A percentile compares a stretch with the other conserved stretches of the same genome.
Conservation (phyloP, 2,113 vertebrate genomes). For the Tragelaphus imberbis region DNA sequence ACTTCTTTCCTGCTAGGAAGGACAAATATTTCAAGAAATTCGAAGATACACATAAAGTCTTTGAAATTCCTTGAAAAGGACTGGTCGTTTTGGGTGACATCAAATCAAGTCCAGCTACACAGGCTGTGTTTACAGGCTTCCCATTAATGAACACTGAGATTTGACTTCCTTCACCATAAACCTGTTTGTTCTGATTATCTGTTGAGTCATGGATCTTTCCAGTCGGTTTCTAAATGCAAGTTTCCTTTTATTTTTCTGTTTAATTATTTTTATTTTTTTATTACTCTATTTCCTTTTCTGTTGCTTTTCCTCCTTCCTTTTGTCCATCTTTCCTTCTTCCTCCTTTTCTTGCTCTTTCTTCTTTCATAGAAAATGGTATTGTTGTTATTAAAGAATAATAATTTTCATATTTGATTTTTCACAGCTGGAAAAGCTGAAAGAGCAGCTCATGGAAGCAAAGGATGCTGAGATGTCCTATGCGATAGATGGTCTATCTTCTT, state of each 20-base stretch:
- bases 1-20: neutral
- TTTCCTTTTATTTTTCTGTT: neutral
- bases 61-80: neutral
- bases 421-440: constrained; percentile 76
- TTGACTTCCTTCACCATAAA: neutral
- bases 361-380: neutral
- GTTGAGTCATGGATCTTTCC: neutral
- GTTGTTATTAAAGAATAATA: neutral
- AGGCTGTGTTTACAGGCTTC: neutral
- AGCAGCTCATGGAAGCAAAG: constrained; percentile 58
- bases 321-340: neutral
- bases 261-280: neutral
- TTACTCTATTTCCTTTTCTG: neutral
- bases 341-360: neutral
- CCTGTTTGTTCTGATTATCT: neutral
- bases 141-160: neutral
- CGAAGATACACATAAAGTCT: neutral
- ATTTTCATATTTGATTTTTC: constrained; percentile 22
- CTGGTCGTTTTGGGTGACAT: neutral
- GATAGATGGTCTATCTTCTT: constrained; percentile 55
- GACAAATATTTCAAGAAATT: constrained; percentile 7
- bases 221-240: neutral
- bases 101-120: neutral
- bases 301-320: neutral
- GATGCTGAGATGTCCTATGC: constrained; percentile 57